phyloP scores from a whole-genome alignment of 2,113 vertebrate species.

The Nibea albiflora region DNA sequence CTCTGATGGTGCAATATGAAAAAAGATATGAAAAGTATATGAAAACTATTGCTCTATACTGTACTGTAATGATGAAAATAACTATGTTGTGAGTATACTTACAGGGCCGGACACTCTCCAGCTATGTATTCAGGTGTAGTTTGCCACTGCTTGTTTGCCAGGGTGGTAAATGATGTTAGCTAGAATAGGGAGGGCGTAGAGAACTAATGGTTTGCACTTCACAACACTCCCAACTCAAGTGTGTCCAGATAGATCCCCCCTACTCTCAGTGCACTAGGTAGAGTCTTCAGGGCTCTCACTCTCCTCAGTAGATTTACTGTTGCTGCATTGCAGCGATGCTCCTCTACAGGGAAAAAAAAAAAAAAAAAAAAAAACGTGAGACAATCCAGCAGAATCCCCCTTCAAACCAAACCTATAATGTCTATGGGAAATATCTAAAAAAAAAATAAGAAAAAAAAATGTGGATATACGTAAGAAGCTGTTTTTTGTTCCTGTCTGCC shows the following conservation, averaged over 20 bases:
- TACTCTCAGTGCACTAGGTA: conserved; percentile 82
- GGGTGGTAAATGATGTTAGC: conserved; percentile 79
- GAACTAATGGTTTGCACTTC: conserved; percentile 78
- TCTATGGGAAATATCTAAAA: conserved; percentile 78
- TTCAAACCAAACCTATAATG: conserved; percentile 78
- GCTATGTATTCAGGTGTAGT: conserved; percentile 85
- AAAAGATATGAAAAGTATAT: conserved; percentile 81
- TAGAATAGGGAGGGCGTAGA: conserved; percentile 78
- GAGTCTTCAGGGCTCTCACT: conserved; percentile 78
- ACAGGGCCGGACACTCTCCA: conserved; percentile 78
- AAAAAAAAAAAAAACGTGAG: conserved; percentile 71
- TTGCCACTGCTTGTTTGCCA: conserved; percentile 81
- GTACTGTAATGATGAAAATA: conserved; percentile 84
- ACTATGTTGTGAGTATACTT: conserved; percentile 83
- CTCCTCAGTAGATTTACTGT: conserved; percentile 83
- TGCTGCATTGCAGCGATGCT: conserved; percentile 83
- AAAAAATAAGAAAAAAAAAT: conserved; percentile 53
- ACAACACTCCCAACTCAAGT: conserved; percentile 74
- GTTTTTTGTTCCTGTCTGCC: conserved; percentile 79
- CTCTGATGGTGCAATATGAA: conserved; percentile 88
- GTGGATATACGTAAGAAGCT: conserved; percentile 76
- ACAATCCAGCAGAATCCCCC: conserved; percentile 84
- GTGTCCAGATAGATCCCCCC: conserved; percentile 70
- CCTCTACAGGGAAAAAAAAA: conserved; percentile 83
- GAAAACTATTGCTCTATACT: conserved; percentile 84